These are phyloP conservation scores for Sinohyriopsis cumingii DNA, from an alignment of 2,888 invertebrate genomes.

Conservation along the genomic window DNA sequence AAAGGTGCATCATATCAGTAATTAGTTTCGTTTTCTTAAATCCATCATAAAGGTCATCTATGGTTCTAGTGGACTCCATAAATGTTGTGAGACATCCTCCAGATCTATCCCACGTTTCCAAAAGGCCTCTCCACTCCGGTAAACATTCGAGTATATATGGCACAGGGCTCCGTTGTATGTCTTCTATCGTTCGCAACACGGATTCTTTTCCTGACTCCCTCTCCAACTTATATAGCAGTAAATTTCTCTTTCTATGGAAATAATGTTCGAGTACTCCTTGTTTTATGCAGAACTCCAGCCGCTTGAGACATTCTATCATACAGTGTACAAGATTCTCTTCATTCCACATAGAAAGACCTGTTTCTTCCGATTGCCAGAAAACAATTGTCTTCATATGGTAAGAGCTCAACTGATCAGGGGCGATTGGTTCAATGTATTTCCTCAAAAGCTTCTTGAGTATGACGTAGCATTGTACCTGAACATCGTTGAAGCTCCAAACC, in stretches of 20 bases:
- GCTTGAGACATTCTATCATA: constrained; percentile 2
- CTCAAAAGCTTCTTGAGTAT: constrained; percentile 8
- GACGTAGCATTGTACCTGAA: constrained; percentile 14
- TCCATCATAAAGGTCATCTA: background rate
- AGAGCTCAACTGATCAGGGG: constrained; percentile 8
- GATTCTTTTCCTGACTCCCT: background rate
- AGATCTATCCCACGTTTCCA: background rate
- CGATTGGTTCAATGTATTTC: background rate
- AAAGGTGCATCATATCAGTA: background rate
- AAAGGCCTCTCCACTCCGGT: background rate
- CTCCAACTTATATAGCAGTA: constrained; percentile 10
- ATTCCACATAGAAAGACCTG: constrained; percentile 1
- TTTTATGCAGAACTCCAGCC: background rate
- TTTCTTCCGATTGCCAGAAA: constrained; percentile 13
- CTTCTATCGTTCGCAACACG: constrained; percentile 1
- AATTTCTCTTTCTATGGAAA: constrained; percentile 8
- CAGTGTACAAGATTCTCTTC: constrained; percentile 7
- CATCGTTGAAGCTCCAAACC: constrained; percentile 18
- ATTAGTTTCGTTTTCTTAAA: background rate
- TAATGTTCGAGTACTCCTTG: constrained; percentile 3
- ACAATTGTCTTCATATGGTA: constrained; percentile 12
- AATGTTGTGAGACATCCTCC: background rate
- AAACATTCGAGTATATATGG: background rate
- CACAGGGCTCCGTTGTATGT: background rate
- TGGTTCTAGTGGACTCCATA: background rate